These are phyloP conservation scores for Sparus aurata DNA, from an alignment of 2,797 vertebrate species.

Conservation along the genomic window DNA sequence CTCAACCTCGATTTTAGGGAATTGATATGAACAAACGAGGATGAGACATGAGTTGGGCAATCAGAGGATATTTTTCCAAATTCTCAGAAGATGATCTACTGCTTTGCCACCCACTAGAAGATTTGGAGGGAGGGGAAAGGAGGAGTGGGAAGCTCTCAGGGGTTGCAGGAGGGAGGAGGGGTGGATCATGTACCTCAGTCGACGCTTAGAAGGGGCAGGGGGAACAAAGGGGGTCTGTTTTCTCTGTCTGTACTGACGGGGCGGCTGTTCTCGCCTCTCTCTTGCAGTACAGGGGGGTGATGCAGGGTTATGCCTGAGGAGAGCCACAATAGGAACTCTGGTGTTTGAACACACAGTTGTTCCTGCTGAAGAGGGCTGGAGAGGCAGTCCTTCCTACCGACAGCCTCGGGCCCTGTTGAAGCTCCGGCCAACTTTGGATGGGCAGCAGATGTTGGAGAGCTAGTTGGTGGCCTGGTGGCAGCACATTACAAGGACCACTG, in stretches of 20 bases:
- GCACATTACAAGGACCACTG: constrained; percentile 52
- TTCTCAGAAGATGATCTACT: constrained; percentile 70
- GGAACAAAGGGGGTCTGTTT: constrained; percentile 97
- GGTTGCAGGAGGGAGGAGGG: constrained; percentile 59
- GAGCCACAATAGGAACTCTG: constrained; percentile 89
- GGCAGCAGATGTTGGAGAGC: constrained; percentile 78
- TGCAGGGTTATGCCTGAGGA: constrained; percentile 89
- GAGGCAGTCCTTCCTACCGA: constrained; percentile 44
- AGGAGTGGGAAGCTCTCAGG: constrained; percentile 57
- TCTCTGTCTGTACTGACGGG: constrained; percentile 90
- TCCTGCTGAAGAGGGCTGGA: constrained; percentile 58
- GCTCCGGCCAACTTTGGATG: constrained; percentile 80
- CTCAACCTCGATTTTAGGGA: constrained; percentile 42
- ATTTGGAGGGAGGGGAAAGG: constrained; percentile 32
- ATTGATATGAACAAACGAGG: constrained; percentile 35
- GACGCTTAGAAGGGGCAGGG: constrained; percentile 88
- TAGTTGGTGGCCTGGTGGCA: constrained; percentile 63
- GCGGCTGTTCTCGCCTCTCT: constrained; percentile 93
- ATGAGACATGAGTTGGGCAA: constrained; percentile 32
- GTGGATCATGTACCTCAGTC: constrained; percentile 91
- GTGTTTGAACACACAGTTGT: constrained; percentile 85
- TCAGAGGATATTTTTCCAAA: constrained; percentile 15
- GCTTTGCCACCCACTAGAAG: constrained; percentile 75
- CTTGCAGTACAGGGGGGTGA: constrained; percentile 86
- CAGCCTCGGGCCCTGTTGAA: constrained; percentile 72